Evolutionary conservation across 2,113 vertebrate species (phyloP).

Genomic region (Calypte anna): DNA sequence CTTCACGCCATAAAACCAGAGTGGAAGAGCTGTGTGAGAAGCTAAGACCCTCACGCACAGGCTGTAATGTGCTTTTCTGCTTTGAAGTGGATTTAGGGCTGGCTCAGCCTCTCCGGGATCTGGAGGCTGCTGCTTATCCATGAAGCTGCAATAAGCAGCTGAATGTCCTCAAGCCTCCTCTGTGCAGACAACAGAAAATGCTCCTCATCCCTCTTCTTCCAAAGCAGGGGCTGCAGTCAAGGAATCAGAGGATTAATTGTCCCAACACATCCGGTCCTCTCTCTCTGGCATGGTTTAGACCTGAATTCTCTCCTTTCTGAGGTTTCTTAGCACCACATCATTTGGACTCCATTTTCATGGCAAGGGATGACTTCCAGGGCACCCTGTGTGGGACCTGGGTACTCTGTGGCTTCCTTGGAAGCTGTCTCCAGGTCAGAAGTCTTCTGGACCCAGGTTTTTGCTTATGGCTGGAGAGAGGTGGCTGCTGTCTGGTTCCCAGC

Average conservation of each 20-base stretch:
- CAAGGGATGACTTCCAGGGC: background rate
- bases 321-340: background rate
- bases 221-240: background rate
- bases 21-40: slow-evolving; percentile 50
- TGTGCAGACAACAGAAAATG: background rate
- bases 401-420: background rate
- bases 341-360: background rate
- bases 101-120: slow-evolving; percentile 22
- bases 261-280: background rate
- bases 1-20: background rate
- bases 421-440: background rate
- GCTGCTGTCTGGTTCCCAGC: background rate
- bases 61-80: slow-evolving; percentile 52
- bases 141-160: slow-evolving; percentile 24
- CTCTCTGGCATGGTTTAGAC: background rate
- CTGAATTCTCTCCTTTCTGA: fast-evolving
- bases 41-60: slow-evolving; percentile 68
- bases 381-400: background rate
- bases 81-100: slow-evolving; percentile 58
- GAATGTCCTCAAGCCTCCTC: background rate
- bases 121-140: slow-evolving; percentile 41
- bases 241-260: background rate
- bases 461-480: background rate
- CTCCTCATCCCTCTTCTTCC: background rate
- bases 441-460: background rate